Conservation (phyloP, 2,888 invertebrate species). For the Sclerodermus sp. region DNA sequence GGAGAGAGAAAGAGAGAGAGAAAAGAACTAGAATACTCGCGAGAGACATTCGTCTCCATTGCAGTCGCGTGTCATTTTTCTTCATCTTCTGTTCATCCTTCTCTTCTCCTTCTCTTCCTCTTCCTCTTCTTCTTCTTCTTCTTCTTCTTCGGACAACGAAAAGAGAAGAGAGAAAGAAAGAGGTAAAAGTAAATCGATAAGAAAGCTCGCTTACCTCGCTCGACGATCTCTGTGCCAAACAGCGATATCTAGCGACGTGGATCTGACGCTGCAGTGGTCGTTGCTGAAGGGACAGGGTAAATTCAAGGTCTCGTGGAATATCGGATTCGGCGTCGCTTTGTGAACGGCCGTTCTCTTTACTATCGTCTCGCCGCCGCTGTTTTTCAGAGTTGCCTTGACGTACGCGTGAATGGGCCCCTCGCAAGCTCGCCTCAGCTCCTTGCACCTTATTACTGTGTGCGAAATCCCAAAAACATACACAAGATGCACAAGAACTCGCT, state of each 20-base stretch:
- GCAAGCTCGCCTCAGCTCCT: conserved; percentile 69
- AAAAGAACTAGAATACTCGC: not conserved
- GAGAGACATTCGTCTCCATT: no score
- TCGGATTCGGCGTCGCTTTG: conserved; percentile 75
- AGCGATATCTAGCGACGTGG: conserved; percentile 73
- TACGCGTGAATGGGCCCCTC: conserved; percentile 78
- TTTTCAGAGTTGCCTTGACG: conserved; percentile 68
- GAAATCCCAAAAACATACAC: no score
- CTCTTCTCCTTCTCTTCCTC: no score
- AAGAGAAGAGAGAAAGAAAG: no score
- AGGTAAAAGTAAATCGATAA: no score
- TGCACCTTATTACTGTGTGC: conserved; percentile 73
- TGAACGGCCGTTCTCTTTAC: conserved; percentile 81
- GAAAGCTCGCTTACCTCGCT: conserved; percentile 67
- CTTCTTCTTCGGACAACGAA: not conserved
- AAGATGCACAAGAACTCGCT: no score
- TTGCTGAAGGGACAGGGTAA: conserved; percentile 64
- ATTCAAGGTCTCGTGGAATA: conserved; percentile 77
- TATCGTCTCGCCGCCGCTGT: conserved; percentile 60
- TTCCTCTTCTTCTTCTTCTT: conserved; percentile 51
- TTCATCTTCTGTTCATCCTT: no score
- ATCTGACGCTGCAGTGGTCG: conserved; percentile 47
- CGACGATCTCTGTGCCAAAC: conserved; percentile 86
- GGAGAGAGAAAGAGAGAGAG: not conserved
- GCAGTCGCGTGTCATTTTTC: no score